Evolutionary conservation across 1,140 invertebrate genomes (phyloP), one percentile per base, ranked within the genome.

Genomic region (Hypsibius dujardini): DNA sequence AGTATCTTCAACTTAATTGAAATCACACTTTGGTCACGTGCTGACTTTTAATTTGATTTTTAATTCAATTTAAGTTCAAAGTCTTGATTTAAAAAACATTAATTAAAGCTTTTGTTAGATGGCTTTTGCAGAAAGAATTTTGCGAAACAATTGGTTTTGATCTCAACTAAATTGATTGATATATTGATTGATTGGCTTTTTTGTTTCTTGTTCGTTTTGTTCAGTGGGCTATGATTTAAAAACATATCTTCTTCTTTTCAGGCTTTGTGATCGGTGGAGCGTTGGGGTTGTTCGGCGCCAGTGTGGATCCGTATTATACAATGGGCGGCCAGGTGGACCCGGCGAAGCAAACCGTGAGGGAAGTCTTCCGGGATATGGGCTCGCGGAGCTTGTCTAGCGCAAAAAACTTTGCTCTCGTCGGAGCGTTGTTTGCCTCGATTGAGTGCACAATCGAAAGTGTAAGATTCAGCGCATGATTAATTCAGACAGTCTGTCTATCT

Each of bases 391-490:
- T 92, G 59, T 86, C 89, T 70, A 95, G 97, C 82, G 94, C 89
- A 0, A 98, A 98, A 82, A 98, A 96, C 80, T 98, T 98, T 85
- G 95, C 93, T 40, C 82, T 95, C 67, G 84, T 98, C 74, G 95
- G 95, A 71, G 86, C 87, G 42, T 84, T 97, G 69, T 98, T 97
- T 82, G 87, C 94, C 47, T 88, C 86, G 2, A 86, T 93, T 7
- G 93, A 96, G 82, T 97, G 94, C 79, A 84, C 86, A 40, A 89
- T 96, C 78, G 93, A 97, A 85, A 86, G 85, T 71, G 89, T 90
- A 80, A 82, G 81, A n/a, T n/a, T n/a, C n/a, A n/a, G n/a, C n/a
- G n/a, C n/a, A n/a, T n/a, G n/a, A n/a, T n/a, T n/a, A n/a, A n/a
- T n/a, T n/a, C n/a, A n/a, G n/a, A n/a, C n/a, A n/a, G n/a, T n/a